Evolutionary conservation across 1,140 invertebrate species (phyloP), one percentile per base, ranked within the genome.

Genomic region (Aphaenogaster ashmeadi): DNA sequence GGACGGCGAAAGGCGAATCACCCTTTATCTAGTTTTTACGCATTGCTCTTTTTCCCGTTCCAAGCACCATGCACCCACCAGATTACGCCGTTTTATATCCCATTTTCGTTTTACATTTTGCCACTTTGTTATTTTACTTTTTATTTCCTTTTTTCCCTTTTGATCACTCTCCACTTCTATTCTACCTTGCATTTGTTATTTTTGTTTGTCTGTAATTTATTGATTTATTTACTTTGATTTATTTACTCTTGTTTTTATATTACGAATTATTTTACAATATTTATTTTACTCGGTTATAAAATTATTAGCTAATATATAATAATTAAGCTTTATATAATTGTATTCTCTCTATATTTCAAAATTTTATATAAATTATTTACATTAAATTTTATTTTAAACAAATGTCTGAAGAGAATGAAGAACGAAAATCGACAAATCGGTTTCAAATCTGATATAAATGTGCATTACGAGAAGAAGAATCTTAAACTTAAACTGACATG

Each of bases 11-110:
- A 38, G 85, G 47, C 50, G 72, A 75, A 56, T 36, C 52, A 38
- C 72, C 41, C 18, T 88, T 87, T 83, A 58, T 44, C 72, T n/a
- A 69, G 33, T 85, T 89, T 89, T 88, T 89, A 86, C 87, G 50
- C 72, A 50, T 85, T 81, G 47, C 75, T 86, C 50, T 78, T 85
- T 69, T 79, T 66, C 58, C 72, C 21, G 1, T 66, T 38, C 18
- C 27, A 36, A 75, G 52, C 41, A 47, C 41, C 41, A 47, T 47
- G 58, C 60, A 79, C 58, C 41, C 18, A 66, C 74, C 52, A 41
- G 44, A 50, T 79, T 66, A 79, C 77, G 41, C 27, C 56, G 41
- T 50, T 79, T 79, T 64, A 79, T 79, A 79, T 66, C 41, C 77
- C 77, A 79, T 79, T 79, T 64, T 36, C 18, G 58, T 66, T 36